phyloP scores from a whole-genome alignment of 2,797 vertebrate genomes.

The Malurus leucopterus region DNA sequence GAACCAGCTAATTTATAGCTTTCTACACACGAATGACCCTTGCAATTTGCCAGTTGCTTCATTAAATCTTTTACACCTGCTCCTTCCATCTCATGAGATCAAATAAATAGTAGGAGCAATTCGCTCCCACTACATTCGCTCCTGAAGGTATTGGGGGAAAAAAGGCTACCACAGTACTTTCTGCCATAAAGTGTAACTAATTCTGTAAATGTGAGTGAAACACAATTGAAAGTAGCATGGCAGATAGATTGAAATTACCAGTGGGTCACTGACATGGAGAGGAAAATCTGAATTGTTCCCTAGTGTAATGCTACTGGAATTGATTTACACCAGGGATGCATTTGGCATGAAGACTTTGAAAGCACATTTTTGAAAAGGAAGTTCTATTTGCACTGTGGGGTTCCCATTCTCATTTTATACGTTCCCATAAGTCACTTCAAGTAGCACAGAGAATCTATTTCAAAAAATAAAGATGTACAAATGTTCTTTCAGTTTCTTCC shows the following conservation, averaged over 20 bases:
- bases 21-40: constrained; percentile 63
- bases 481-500: not conserved
- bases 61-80: constrained; percentile 68
- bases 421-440: not conserved
- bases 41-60: constrained; percentile 64
- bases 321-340: constrained; percentile 22
- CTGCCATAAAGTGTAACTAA: constrained; percentile 37
- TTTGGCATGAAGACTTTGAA: constrained; percentile 13
- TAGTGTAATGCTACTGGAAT: not conserved
- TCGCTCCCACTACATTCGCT: not conserved
- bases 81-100: constrained; percentile 55
- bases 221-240: constrained; percentile 6
- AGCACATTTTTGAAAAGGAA: not conserved
- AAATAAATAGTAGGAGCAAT: constrained; percentile 43
- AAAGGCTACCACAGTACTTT: not conserved
- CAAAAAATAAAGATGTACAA: constrained; percentile 20
- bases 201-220: not conserved
- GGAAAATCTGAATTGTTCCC: constrained; percentile 22
- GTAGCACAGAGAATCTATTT: not conserved
- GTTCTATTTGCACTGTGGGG: constrained; percentile 1
- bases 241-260: constrained; percentile 16
- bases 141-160: not conserved
- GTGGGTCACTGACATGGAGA: not conserved
- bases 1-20: constrained; percentile 67
- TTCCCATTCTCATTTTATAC: not conserved